Percentiles rank a stretch among this genome's conserved stretches.
These are phyloP conservation scores for Erynnis tages DNA, from an alignment of 2,888 invertebrate species.

Conservation along the genomic window DNA sequence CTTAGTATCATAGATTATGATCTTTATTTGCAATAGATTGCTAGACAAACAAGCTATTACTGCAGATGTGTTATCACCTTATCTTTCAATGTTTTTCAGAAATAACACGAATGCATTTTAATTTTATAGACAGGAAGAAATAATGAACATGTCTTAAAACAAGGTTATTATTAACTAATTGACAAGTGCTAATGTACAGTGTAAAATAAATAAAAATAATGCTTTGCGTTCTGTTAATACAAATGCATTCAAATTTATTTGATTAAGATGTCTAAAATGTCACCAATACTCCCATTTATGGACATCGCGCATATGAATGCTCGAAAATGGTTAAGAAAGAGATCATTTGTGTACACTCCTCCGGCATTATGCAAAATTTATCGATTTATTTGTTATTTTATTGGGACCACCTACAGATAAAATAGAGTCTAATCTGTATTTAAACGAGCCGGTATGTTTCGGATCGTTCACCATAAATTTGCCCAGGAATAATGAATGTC, in stretches of 20 bases:
- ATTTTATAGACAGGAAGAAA: constrained; percentile 9
- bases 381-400: constrained; percentile 37
- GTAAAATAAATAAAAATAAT: background rate
- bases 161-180: background rate
- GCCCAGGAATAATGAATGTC: constrained; percentile 50
- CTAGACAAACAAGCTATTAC: constrained; percentile 19
- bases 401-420: constrained; percentile 37
- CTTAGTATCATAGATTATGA: constrained; percentile 10
- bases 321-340: constrained; percentile 3
- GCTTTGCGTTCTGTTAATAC: background rate
- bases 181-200: background rate
- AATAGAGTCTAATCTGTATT: constrained; percentile 34
- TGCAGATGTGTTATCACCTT: constrained; percentile 7
- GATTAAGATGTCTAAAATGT: constrained; percentile 9
- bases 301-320: constrained; percentile 1
- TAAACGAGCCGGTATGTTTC: constrained; percentile 35
- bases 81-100: constrained; percentile 7
- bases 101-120: constrained; percentile 5
- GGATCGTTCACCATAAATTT: constrained; percentile 48
- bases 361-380: constrained; percentile 30
- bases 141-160: background rate
- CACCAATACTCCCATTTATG: constrained; percentile 12
- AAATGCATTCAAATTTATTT: background rate
- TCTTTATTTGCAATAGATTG: constrained; percentile 13
- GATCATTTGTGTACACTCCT: constrained; percentile 11